A percentile compares a stretch with the other conserved stretches of the same genome.
These are phyloP conservation scores for Anabas testudineus DNA, from an alignment of 2,797 vertebrate genomes.

Conservation along the genomic window DNA sequence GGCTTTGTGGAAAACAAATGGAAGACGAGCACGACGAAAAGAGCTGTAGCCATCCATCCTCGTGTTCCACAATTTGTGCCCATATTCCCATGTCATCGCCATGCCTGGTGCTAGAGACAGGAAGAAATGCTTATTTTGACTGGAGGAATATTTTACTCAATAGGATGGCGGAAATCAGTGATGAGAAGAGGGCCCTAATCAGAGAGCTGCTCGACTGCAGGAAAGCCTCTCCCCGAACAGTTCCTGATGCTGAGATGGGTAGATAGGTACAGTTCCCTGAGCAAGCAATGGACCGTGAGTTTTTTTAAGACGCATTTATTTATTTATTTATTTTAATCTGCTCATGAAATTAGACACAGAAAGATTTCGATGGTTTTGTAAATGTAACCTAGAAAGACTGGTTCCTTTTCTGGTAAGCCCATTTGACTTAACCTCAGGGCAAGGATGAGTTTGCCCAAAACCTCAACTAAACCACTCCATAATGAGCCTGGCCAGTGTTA, in stretches of 20 bases:
- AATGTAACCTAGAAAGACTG: too few relatives aligned
- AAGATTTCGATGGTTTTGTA: background rate
- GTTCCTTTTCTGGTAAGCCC: too few relatives aligned
- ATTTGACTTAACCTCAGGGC: slow-evolving; percentile 25
- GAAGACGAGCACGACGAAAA: background rate
- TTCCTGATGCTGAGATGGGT: slow-evolving; percentile 31
- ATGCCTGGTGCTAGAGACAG: slow-evolving; percentile 39
- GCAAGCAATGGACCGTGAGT: slow-evolving; percentile 9
- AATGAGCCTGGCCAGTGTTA: slow-evolving; percentile 30
- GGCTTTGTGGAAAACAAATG: background rate
- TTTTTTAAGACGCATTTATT: slow-evolving; percentile 8
- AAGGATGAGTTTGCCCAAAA: slow-evolving; percentile 31
- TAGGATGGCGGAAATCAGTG: slow-evolving; percentile 58
- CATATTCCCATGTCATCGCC: slow-evolving; percentile 15
- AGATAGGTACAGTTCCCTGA: slow-evolving; percentile 18
- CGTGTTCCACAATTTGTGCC: slow-evolving; percentile 9
- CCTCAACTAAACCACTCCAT: slow-evolving; percentile 21
- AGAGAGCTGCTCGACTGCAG: slow-evolving; percentile 54
- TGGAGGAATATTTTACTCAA: slow-evolving; percentile 56
- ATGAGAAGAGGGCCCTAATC: slow-evolving; percentile 51
- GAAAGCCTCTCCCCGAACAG: slow-evolving; percentile 51
- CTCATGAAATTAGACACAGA: background rate
- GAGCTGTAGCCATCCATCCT: background rate
- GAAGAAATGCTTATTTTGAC: slow-evolving; percentile 47
- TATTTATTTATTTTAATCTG: slow-evolving; percentile 4